Evolutionary conservation across 2,888 invertebrate species (phyloP), one percentile per base, ranked within the genome.

Genomic region (Dynastes maya): DNA sequence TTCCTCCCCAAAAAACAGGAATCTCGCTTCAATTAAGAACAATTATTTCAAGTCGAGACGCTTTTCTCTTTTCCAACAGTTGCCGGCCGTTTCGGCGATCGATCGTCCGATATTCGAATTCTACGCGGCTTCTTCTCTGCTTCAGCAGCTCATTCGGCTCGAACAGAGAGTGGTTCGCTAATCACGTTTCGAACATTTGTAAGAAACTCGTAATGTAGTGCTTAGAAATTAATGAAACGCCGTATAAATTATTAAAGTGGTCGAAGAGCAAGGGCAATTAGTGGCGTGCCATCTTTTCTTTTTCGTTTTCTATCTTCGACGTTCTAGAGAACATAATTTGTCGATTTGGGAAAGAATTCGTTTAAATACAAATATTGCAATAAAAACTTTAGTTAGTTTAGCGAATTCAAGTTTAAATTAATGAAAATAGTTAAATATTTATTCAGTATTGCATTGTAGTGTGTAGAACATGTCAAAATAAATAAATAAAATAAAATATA

Each of bases 151-250:
- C 55, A 58, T 22, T 5, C 5, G 1, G 2, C 22, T 11, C 27
- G 29, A 63, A 27, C 32, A 29, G 29, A 32, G 29, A 32, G 2
- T n/a, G 32, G 13, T 63, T 32, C 63, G 63, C 63, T 63, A 63
- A 32, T 63, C 67, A 67, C 67, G 67, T 67, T 67, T 45, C 67
- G 45, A 67, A 67, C 67, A 67, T 67, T 67, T 49, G 16, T 45
- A 49, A 45, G 49, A 16, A 45, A 49, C 45, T 49, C 16, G 67
- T 67, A 67, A 67, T 67, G 27, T 49, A 45, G 40, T 67, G 32
- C 45, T 67, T 67, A 67, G 67, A 67, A 67, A 67, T 67, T 67
- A 67, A 67, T 67, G 67, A 67, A 45, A 67, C 67, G n/a, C 49
- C 67, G 9, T n/a, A 67, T 67, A 45, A 45, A 67, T 67, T 67